A percentile compares a stretch with the other conserved stretches of the same genome.
Conservation (phyloP, 2,797 vertebrate genomes). For the Esox lucius region DNA sequence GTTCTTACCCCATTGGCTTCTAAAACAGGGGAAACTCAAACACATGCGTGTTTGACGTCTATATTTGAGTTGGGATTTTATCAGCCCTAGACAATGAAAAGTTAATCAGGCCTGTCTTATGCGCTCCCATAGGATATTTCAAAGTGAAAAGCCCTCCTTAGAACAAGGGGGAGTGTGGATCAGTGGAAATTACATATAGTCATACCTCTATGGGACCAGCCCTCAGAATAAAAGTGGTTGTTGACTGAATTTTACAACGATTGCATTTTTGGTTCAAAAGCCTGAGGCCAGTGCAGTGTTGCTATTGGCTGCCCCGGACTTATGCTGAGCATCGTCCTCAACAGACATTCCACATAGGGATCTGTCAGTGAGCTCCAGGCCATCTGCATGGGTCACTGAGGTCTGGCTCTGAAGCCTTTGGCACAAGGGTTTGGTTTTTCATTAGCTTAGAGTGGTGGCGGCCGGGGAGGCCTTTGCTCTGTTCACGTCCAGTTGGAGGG, state of each 20-base stretch:
- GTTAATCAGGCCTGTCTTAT: constrained; percentile 38
- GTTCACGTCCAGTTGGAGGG: too few relatives aligned
- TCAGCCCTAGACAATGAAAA: constrained; percentile 44
- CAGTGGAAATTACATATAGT: background rate
- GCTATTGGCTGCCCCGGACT: too few relatives aligned
- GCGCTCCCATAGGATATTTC: background rate
- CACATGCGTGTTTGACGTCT: constrained; percentile 28
- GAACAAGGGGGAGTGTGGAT: background rate
- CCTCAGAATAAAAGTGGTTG: background rate
- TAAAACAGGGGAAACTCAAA: constrained; percentile 1
- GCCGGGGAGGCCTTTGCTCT: too few relatives aligned
- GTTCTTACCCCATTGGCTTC: constrained; percentile 22
- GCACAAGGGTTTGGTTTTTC: too few relatives aligned
- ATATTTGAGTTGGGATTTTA: constrained; percentile 50
- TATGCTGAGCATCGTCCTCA: too few relatives aligned
- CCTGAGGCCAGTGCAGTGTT: too few relatives aligned
- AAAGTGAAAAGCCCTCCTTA: background rate
- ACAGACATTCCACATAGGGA: too few relatives aligned
- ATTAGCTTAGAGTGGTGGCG: too few relatives aligned
- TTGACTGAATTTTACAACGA: background rate
- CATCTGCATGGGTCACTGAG: too few relatives aligned
- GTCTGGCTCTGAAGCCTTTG: too few relatives aligned
- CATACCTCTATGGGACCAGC: background rate
- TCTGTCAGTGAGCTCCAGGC: too few relatives aligned
- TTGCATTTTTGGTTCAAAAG: background rate